phyloP scores from a whole-genome alignment of 2,888 invertebrate genomes.

The Cheilosia impressa region DNA sequence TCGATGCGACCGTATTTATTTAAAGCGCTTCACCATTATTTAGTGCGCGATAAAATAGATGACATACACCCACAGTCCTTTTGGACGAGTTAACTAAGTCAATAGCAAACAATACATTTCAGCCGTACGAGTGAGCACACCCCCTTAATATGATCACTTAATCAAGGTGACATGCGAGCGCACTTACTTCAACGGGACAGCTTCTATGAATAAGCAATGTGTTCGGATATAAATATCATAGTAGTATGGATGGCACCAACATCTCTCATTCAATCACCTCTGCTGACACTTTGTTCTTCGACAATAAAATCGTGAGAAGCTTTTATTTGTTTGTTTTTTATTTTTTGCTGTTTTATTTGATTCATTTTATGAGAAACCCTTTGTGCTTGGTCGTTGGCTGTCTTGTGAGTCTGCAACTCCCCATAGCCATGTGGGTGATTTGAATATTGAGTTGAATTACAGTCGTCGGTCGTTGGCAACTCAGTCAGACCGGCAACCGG shows the following conservation, averaged over 20 bases:
- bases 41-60: too few species aligned
- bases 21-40: too few species aligned
- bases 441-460: constrained; percentile 61
- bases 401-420: constrained; percentile 9
- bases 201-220: constrained; percentile 34
- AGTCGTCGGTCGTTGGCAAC: constrained; percentile 13
- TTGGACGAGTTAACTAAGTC: neutral
- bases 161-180: constrained; percentile 44
- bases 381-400: constrained; percentile 3
- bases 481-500: constrained; percentile 30
- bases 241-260: constrained; percentile 18
- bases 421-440: constrained; percentile 67
- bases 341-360: too few species aligned
- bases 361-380: constrained; percentile 32
- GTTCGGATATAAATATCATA: constrained; percentile 33
- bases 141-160: constrained; percentile 10
- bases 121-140: neutral
- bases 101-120: neutral
- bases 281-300: constrained; percentile 8
- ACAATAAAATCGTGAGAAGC: constrained; percentile 59
- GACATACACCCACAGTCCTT: neutral
- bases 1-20: too few species aligned
- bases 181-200: neutral
- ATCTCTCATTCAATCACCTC: constrained; percentile 14
- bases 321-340: constrained; percentile 6